These are phyloP conservation scores for Scytalopus superciliaris DNA, from an alignment of 2,113 vertebrate genomes.

Conservation along the genomic window DNA sequence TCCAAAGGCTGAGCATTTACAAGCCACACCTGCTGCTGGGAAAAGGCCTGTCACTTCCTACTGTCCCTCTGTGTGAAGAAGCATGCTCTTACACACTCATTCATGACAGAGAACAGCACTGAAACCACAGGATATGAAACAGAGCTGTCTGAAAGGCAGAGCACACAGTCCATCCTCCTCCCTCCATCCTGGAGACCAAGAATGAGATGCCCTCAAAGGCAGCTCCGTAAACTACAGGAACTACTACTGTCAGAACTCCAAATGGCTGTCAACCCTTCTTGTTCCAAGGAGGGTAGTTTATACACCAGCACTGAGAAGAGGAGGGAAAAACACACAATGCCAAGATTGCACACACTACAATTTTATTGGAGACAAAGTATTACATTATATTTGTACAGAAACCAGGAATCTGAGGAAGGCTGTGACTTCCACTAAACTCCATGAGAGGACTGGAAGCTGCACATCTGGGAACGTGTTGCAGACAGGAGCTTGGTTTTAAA, in stretches of 20 bases:
- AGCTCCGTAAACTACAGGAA: neutral
- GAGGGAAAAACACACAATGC: neutral
- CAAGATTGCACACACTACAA: neutral
- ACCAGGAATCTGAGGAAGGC: neutral
- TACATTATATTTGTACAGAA: neutral
- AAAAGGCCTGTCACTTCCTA: neutral
- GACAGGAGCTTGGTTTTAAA: neutral
- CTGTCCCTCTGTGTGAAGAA: neutral
- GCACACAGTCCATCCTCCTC: neutral
- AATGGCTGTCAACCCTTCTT: neutral
- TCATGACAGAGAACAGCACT: neutral
- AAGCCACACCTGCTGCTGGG: conserved; percentile 1
- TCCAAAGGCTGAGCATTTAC: neutral
- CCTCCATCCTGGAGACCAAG: neutral
- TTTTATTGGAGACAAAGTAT: conserved; percentile 29
- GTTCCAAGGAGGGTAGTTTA: neutral
- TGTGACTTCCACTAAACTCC: neutral
- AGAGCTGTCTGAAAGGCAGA: neutral
- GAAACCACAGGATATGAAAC: neutral
- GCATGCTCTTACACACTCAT: neutral
- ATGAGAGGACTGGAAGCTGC: neutral
- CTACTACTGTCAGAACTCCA: neutral
- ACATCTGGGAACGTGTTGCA: neutral
- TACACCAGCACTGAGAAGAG: neutral
- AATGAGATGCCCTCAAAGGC: neutral